phyloP scores from a whole-genome alignment of 2,888 invertebrate species.

The Drosophila differens region DNA sequence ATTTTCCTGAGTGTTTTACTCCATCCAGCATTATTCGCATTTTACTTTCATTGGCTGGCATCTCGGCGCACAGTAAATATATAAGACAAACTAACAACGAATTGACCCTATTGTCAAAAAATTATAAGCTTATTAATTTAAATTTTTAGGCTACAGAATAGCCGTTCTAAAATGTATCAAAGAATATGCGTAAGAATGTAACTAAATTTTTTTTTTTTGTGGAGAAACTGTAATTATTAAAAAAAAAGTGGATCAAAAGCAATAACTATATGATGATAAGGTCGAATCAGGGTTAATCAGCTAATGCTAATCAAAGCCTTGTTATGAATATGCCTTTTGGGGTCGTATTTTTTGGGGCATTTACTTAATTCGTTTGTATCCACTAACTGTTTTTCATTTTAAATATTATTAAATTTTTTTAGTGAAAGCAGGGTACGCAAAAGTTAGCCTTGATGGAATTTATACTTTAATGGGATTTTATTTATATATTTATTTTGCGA shows the following conservation, averaged over 20 bases:
- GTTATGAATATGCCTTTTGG: not conserved
- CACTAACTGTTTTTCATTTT: not conserved
- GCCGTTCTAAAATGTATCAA: not conserved
- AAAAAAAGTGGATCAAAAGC: not conserved
- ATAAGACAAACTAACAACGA: not conserved
- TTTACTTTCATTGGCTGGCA: conserved; percentile 12
- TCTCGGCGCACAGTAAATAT: not conserved
- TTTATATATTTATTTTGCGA: conserved; percentile 63
- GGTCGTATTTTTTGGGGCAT: not conserved
- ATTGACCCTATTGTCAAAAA: not conserved
- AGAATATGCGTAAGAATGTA: not conserved
- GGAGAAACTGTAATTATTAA: not conserved
- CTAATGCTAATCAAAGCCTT: not conserved
- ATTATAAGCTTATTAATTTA: not conserved
- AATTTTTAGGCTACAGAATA: not conserved
- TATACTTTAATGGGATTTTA: conserved; percentile 7
- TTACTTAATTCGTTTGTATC: not conserved
- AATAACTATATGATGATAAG: not conserved
- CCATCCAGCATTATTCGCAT: conserved; percentile 46
- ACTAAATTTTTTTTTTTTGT: not conserved
- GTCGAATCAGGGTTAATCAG: not conserved
- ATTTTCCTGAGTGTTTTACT: not conserved
- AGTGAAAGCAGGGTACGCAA: not conserved
- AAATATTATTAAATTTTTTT: not conserved
- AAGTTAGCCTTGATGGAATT: conserved; percentile 29